These are phyloP conservation scores for Thaleichthys pacificus DNA, from an alignment of 2,797 vertebrate genomes.

Conservation along the genomic window DNA sequence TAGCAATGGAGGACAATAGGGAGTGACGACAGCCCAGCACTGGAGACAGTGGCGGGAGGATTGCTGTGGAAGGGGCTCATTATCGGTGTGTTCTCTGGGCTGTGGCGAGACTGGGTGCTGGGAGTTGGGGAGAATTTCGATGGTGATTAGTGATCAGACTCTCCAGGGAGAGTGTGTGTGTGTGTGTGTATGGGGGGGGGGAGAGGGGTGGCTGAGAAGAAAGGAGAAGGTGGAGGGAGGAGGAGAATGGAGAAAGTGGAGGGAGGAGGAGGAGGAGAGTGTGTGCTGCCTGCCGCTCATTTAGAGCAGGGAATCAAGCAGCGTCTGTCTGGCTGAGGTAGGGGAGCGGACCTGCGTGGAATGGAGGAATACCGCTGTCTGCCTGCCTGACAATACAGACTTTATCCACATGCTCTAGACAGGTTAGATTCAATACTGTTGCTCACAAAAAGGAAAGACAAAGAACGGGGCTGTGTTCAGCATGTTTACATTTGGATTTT, in stretches of 20 bases:
- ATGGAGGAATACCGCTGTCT: slow-evolving; percentile 52
- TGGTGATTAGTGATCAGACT: slow-evolving; percentile 42
- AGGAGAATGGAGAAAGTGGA: slow-evolving; percentile 40
- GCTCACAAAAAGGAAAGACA: no score
- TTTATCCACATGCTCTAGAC: slow-evolving; percentile 20
- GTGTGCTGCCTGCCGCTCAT: slow-evolving; percentile 52
- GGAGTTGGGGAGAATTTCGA: slow-evolving; percentile 11
- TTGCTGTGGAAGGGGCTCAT: background rate
- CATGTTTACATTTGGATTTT: background rate
- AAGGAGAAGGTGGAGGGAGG: slow-evolving; percentile 37
- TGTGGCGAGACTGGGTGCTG: slow-evolving; percentile 21
- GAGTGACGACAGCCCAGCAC: background rate
- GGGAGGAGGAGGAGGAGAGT: slow-evolving; percentile 28
- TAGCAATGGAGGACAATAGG: background rate
- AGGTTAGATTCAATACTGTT: background rate
- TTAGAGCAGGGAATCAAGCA: slow-evolving; percentile 53
- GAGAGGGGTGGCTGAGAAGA: slow-evolving; percentile 40
- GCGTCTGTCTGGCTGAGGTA: slow-evolving; percentile 43
- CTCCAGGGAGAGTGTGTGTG: slow-evolving; percentile 28
- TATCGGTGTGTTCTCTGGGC: slow-evolving; percentile 5
- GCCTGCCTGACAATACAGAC: slow-evolving; percentile 45
- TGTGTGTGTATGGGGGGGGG: background rate
- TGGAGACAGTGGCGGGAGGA: background rate
- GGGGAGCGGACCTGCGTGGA: slow-evolving; percentile 53
- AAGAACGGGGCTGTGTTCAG: slow-evolving; percentile 11